Conservation (phyloP, 2,888 invertebrate species). For the Pyrrhosoma nymphula region DNA sequence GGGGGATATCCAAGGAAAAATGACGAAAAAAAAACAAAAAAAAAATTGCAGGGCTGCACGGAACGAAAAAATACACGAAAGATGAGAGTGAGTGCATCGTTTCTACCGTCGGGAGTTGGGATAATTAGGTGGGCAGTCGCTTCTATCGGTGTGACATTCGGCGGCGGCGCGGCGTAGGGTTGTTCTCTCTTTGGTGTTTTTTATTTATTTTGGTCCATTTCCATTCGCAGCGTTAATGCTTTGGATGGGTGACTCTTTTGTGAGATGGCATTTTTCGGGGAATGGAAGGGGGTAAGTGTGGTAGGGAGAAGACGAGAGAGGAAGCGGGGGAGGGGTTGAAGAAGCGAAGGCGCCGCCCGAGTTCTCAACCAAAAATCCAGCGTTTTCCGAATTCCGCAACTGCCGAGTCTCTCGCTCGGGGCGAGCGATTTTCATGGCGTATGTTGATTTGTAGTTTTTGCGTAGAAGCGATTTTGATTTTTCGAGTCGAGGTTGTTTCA, state of each 20-base stretch:
- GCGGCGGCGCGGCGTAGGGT: not conserved
- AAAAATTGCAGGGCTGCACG: not conserved
- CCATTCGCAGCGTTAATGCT: not conserved
- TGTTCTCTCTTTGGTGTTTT: not conserved
- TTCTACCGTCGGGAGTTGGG: not conserved
- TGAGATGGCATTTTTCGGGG: too few relatives aligned
- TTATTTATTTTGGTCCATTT: not conserved
- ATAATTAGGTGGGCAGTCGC: constrained; percentile 3
- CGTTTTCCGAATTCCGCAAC: not conserved
- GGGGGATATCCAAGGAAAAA: not conserved
- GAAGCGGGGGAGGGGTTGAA: not conserved
- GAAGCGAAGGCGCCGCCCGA: not conserved
- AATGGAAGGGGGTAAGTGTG: too few relatives aligned
- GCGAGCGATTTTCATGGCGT: not conserved
- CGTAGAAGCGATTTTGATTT: too few relatives aligned
- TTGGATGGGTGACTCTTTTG: not conserved
- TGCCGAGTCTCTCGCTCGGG: not conserved
- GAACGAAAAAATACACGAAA: not conserved
- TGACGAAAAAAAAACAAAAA: not conserved
- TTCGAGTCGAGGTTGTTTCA: too few relatives aligned
- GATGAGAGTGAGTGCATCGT: not conserved
- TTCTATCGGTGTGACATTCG: not conserved
- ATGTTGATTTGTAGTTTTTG: not conserved
- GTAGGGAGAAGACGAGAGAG: too few relatives aligned
- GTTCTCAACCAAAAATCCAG: not conserved